Evolutionary conservation across 2,888 invertebrate genomes (phyloP).

Genomic region (Tethea ocularis): DNA sequence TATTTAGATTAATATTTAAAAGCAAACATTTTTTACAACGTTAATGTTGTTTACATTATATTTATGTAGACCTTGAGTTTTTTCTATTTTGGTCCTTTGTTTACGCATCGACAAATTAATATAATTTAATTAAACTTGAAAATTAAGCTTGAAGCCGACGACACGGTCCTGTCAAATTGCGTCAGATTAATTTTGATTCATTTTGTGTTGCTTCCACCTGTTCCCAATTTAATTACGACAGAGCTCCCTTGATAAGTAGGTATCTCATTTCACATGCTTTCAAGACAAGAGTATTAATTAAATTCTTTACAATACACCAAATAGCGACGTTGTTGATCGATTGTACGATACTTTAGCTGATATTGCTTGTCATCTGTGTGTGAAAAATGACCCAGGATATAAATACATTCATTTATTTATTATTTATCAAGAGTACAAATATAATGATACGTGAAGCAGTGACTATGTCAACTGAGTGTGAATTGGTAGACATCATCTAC

Average conservation of each 20-base stretch:
- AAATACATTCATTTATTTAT: no score
- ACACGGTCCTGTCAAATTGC: slow-evolving; percentile 67
- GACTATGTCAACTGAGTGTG: no score
- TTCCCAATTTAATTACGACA: slow-evolving; percentile 76
- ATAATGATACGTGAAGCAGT: no score
- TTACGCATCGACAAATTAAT: slow-evolving; percentile 45
- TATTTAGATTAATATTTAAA: no score
- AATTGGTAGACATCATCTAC: no score
- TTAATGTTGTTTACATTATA: no score
- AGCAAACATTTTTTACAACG: no score
- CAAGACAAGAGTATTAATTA: slow-evolving; percentile 57
- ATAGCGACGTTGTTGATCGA: slow-evolving; percentile 24
- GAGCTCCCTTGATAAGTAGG: slow-evolving; percentile 69
- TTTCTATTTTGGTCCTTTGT: slow-evolving; percentile 32
- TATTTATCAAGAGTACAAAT: no score
- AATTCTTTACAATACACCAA: slow-evolving; percentile 53
- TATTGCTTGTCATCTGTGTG: background rate
- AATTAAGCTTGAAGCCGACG: slow-evolving; percentile 58
- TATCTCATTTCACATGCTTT: slow-evolving; percentile 71
- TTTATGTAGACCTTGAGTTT: slow-evolving; percentile 20
- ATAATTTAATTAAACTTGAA: slow-evolving; percentile 67
- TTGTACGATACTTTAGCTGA: background rate
- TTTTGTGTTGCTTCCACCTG: slow-evolving; percentile 74
- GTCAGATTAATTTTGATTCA: slow-evolving; percentile 78
- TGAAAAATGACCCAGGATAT: no score